Conservation (phyloP, 2,113 vertebrate genomes). For the Suncus etruscus region DNA sequence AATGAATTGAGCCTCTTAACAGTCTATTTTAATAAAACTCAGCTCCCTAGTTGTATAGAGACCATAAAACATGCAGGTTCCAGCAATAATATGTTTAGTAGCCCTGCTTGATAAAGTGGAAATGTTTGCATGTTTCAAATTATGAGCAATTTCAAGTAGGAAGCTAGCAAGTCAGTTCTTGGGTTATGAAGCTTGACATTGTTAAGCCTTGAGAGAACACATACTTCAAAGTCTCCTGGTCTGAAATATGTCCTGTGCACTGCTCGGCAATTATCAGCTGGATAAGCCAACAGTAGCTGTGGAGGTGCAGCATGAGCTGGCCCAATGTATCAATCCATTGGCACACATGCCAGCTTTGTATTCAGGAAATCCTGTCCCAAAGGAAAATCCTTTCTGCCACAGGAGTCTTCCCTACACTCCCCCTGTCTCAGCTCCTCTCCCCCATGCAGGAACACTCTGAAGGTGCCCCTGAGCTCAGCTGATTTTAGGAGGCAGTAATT, state of each 20-base stretch:
- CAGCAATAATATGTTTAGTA: constrained; percentile 90
- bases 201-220: constrained; percentile 88
- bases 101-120: constrained; percentile 90
- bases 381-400: background rate
- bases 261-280: constrained; percentile 69
- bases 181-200: constrained; percentile 91
- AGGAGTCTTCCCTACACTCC: too few species aligned
- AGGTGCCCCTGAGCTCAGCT: background rate
- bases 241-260: constrained; percentile 83
- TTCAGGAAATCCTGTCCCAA: background rate
- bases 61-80: constrained; percentile 90
- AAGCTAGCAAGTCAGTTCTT: constrained; percentile 88
- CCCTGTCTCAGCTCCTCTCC: background rate
- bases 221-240: constrained; percentile 86
- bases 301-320: background rate
- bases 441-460: rapidly evolving
- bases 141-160: constrained; percentile 90
- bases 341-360: background rate
- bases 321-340: constrained; percentile 2
- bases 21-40: constrained; percentile 91
- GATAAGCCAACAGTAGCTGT: background rate
- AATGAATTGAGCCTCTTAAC: constrained; percentile 89
- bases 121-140: constrained; percentile 92
- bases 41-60: constrained; percentile 87
- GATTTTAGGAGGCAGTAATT: background rate